Evolutionary conservation across 2,888 invertebrate species (phyloP), one percentile per base, ranked within the genome.

Genomic region (Theretra japonica): DNA sequence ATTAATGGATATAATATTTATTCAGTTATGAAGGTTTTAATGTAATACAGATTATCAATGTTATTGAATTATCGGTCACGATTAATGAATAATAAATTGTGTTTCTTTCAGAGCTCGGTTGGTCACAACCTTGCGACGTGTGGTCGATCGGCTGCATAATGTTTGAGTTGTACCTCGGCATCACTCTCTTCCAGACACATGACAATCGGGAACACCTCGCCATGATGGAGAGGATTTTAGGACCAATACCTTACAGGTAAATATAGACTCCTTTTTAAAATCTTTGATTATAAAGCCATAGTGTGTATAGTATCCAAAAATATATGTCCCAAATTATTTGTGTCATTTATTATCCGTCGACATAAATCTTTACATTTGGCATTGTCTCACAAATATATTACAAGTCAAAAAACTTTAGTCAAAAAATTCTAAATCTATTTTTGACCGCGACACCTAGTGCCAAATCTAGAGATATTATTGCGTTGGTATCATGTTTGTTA

Each of bases 61-160:
- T 41, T 41, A 41, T 15, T 41, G 41, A 41, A 41, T 41, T 41
- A 41, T 41, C 41, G 11, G 41, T 41, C 23, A 7, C 15, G 17
- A 60, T 69, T 5, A n/a, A 15, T 53, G 17, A 56, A 33, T n/a
- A 58, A 28, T 17, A 53, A n/a, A 41, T 56, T 25, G 7, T 68
- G 7, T 59, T 48, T 19, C 8, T 72, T 69, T n/a, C 95, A 97
- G 99, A 99, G 95, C 95, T 99, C 82, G 99, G 99, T 68, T 99
- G 99, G 99, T 95, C 98, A 69, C 99, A 99, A 92, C 99, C 99
- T 21, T 99, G 99, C 94, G 99, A 99, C 95, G 99, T 99, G 74
- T 99, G 99, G 99, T 99, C 99, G 70, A 97, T 99, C 88, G 99
- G 99, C 77, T 99, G 99, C 94, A 99, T 99, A 83, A 96, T 99